These are phyloP conservation scores for Gnathonemus longibarbis DNA, from an alignment of 2,113 vertebrate species.

Conservation along the genomic window DNA sequence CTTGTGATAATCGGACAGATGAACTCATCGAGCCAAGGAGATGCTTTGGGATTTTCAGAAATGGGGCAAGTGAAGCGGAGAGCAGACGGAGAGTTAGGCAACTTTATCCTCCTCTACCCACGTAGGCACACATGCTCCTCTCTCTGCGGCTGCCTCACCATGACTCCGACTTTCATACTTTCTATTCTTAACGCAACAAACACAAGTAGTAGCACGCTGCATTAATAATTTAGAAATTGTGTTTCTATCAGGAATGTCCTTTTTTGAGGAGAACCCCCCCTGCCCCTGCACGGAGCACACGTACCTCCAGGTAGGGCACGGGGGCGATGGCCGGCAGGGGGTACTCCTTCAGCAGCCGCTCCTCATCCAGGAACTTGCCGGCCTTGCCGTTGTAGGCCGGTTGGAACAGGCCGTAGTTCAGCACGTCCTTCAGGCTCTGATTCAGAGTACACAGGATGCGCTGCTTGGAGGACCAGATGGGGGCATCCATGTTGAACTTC, in stretches of 20 bases:
- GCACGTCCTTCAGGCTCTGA: constrained; percentile 93
- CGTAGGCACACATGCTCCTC: background rate
- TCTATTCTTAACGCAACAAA: background rate
- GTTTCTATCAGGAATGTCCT: background rate
- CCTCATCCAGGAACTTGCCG: constrained; percentile 95
- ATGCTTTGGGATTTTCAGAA: background rate
- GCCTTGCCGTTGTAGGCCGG: constrained; percentile 89
- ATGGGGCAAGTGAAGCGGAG: background rate
- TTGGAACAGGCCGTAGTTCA: constrained; percentile 98
- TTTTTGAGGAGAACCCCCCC: background rate
- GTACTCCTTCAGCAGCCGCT: constrained; percentile 85
- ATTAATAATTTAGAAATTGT: background rate
- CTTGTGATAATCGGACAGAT: background rate
- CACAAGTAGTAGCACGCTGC: background rate
- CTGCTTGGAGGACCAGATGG: constrained; percentile 94
- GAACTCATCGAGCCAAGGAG: background rate
- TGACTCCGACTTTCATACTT: background rate
- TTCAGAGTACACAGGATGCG: constrained; percentile 87
- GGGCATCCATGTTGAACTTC: constrained; percentile 83
- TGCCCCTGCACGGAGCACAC: background rate
- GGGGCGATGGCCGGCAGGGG: constrained; percentile 83
- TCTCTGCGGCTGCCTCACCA: background rate
- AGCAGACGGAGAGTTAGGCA: background rate
- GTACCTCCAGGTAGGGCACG: constrained; percentile 61
- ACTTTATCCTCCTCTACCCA: background rate